These are phyloP conservation scores for Paraplagusia blochii DNA, from an alignment of 2,113 vertebrate genomes.

Conservation along the genomic window DNA sequence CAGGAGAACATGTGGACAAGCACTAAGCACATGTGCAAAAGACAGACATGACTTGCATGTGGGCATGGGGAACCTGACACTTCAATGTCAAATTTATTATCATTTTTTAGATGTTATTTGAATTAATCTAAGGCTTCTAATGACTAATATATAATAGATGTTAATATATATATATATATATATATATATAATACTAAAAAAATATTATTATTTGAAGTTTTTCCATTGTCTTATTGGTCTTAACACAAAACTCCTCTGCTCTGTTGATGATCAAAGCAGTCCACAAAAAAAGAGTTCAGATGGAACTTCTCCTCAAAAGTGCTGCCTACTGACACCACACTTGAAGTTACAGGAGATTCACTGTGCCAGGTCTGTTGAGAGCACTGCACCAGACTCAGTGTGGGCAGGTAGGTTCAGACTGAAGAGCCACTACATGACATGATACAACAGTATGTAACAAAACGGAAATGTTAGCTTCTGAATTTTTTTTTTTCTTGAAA, in stretches of 20 bases:
- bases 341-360: constrained; percentile 43
- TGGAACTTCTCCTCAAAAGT: constrained; percentile 26
- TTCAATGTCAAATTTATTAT: too few species aligned
- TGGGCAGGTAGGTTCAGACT: constrained; percentile 21
- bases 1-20: not conserved
- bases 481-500: not conserved
- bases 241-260: not conserved
- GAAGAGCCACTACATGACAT: constrained; percentile 13
- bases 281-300: constrained; percentile 35
- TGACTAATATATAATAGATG: too few species aligned
- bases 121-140: not conserved
- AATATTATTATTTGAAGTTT: too few species aligned
- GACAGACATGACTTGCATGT: too few species aligned
- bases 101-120: too few species aligned
- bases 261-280: not conserved
- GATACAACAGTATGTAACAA: constrained; percentile 10
- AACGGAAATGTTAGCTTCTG: not conserved
- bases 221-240: not conserved
- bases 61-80: too few species aligned
- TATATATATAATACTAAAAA: too few species aligned
- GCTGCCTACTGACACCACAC: constrained; percentile 42
- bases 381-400: constrained; percentile 23
- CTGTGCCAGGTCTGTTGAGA: constrained; percentile 50
- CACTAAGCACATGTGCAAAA: too few species aligned
- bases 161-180: too few species aligned